Percentiles rank a stretch among this genome's conserved stretches.
Conservation (phyloP, 1,140 invertebrate genomes). For the Zaprionus inermis region DNA sequence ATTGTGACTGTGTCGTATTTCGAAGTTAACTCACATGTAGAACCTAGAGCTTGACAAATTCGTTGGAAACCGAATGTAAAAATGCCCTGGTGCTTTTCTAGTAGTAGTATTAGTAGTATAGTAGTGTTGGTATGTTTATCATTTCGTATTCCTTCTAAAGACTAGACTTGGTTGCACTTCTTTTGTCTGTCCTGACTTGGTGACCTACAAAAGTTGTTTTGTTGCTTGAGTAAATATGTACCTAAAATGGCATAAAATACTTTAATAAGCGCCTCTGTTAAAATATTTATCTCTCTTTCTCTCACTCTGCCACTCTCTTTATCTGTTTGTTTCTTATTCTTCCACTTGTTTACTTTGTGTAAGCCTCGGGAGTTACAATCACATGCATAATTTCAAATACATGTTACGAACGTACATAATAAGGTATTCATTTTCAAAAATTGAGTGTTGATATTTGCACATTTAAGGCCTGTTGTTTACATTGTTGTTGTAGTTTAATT, state of each 20-base stretch:
- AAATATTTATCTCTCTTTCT: slow-evolving; percentile 57
- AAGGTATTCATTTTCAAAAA: slow-evolving; percentile 44
- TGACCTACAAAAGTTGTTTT: slow-evolving; percentile 61
- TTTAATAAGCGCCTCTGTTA: slow-evolving; percentile 62
- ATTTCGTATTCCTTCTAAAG: slow-evolving; percentile 48
- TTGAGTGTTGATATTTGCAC: slow-evolving; percentile 78
- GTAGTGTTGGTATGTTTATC: slow-evolving; percentile 23
- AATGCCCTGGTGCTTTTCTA: slow-evolving; percentile 13
- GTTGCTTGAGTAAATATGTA: slow-evolving; percentile 53
- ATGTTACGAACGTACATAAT: slow-evolving; percentile 27
- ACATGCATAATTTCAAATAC: slow-evolving; percentile 60
- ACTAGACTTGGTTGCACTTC: slow-evolving; percentile 58
- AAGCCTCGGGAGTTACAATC: not conserved
- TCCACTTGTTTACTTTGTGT: not conserved
- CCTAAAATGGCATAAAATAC: slow-evolving; percentile 75
- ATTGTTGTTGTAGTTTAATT: slow-evolving; percentile 29
- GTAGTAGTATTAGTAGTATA: slow-evolving; percentile 7
- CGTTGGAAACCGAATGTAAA: slow-evolving; percentile 29
- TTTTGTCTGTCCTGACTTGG: slow-evolving; percentile 33
- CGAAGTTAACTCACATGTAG: not conserved
- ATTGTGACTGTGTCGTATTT: slow-evolving; percentile 12
- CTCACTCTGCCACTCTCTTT: slow-evolving; percentile 32
- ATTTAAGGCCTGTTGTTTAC: slow-evolving; percentile 78
- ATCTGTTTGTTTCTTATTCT: not conserved
- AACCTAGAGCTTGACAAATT: slow-evolving; percentile 16